Conservation (phyloP, 2,888 invertebrate genomes). For the Nasonovia ribisnigri region DNA sequence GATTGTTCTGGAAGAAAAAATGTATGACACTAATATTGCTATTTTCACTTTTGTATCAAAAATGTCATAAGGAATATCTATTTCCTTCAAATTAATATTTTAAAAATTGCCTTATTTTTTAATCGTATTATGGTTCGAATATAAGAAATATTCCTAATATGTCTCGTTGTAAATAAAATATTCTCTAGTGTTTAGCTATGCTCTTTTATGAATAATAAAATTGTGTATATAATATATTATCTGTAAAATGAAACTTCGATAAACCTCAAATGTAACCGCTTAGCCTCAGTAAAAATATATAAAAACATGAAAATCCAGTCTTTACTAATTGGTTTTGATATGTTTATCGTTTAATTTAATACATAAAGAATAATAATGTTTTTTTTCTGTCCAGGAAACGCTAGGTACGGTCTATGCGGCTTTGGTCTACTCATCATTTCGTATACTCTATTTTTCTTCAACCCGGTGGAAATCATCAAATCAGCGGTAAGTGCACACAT, state of each 20-base stretch:
- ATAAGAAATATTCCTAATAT: neutral
- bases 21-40: neutral
- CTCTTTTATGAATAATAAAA: neutral
- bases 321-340: neutral
- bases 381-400: conserved; percentile 70
- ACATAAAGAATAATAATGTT: neutral
- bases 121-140: neutral
- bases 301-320: neutral
- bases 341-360: neutral
- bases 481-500: conserved; percentile 69
- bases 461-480: conserved; percentile 70
- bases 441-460: conserved; percentile 69
- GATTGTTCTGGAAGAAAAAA: neutral
- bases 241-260: neutral
- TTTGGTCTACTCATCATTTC: conserved; percentile 69
- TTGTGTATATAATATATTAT: neutral
- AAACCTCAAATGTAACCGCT: neutral
- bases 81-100: neutral
- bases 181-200: neutral
- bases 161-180: neutral
- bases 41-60: neutral
- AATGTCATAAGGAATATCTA: neutral
- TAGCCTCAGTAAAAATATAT: neutral
- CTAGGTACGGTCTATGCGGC: conserved; percentile 70
- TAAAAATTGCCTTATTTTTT: neutral